These are phyloP conservation scores for Alviniconcha marisindica DNA, from an alignment of 1,140 invertebrate genomes.

Conservation along the genomic window DNA sequence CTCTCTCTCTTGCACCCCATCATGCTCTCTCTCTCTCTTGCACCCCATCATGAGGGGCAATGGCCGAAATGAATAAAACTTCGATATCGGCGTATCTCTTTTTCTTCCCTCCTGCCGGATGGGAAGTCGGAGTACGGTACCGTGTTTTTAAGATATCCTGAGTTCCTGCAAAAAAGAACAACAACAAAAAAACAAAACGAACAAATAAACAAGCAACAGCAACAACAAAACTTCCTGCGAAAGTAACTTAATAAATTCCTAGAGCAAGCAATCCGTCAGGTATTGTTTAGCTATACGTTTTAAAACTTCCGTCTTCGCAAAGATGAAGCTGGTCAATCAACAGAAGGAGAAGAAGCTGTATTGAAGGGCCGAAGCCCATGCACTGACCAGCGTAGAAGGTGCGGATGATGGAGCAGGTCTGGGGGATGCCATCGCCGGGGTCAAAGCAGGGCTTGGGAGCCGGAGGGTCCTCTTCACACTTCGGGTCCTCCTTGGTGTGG, in stretches of 20 bases:
- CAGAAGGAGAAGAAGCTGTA: too few relatives aligned
- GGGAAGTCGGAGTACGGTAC: too few relatives aligned
- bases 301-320: neutral
- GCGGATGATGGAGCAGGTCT: slow-evolving; percentile 28
- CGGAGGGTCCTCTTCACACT: slow-evolving; percentile 24
- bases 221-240: neutral
- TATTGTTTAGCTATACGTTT: neutral
- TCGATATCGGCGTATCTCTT: too few relatives aligned
- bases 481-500: neutral
- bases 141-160: too few relatives aligned
- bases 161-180: too few relatives aligned
- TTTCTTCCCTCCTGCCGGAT: too few relatives aligned
- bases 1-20: too few relatives aligned
- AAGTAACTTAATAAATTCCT: neutral
- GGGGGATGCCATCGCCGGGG: slow-evolving; percentile 19
- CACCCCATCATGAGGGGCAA: too few relatives aligned
- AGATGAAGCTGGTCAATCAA: neutral
- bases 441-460: slow-evolving; percentile 25
- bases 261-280: neutral
- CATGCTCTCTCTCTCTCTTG: too few relatives aligned
- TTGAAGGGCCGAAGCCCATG: too few relatives aligned
- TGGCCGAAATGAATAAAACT: too few relatives aligned
- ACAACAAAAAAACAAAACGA: too few relatives aligned
- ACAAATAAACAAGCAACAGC: neutral
- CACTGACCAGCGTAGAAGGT: neutral